These are phyloP conservation scores for Mesocricetus auratus DNA, from an alignment of 2,113 vertebrate genomes.

Conservation along the genomic window DNA sequence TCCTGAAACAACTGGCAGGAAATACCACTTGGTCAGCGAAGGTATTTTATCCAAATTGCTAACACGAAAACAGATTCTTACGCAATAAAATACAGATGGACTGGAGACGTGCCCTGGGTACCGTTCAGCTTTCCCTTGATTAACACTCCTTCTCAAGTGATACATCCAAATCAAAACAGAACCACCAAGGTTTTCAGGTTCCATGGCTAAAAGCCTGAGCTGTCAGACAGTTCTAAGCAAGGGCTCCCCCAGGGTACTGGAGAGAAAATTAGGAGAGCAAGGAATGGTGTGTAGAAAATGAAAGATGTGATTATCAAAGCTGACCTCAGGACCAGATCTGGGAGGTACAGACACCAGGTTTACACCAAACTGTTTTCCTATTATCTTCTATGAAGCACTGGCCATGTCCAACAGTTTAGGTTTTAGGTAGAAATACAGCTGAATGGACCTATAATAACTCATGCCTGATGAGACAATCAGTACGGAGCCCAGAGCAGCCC, in stretches of 20 bases:
- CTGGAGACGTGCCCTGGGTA: not conserved
- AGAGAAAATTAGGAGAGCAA: not conserved
- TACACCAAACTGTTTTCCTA: not conserved
- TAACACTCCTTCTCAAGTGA: not conserved
- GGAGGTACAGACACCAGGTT: not conserved
- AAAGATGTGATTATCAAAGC: not conserved
- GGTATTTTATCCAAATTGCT: not conserved
- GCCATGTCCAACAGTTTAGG: not conserved
- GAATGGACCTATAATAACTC: not conserved
- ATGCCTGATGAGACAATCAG: not conserved
- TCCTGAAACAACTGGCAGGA: not conserved
- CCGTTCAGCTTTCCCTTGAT: not conserved
- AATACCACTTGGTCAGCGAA: not conserved
- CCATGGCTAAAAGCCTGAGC: not conserved
- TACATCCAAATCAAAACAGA: conserved; percentile 37
- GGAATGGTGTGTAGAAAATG: not conserved
- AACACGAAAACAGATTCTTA: not conserved
- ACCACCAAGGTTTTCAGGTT: not conserved
- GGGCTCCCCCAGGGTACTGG: not conserved
- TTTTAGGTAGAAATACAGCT: not conserved
- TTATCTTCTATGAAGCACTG: not conserved
- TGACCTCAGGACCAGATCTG: not conserved
- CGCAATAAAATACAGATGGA: not conserved
- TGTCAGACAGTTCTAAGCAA: not conserved
- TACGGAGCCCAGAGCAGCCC: not conserved